phyloP scores from a whole-genome alignment of 1,140 invertebrate genomes.

The Holcopasites calliopsidis region DNA sequence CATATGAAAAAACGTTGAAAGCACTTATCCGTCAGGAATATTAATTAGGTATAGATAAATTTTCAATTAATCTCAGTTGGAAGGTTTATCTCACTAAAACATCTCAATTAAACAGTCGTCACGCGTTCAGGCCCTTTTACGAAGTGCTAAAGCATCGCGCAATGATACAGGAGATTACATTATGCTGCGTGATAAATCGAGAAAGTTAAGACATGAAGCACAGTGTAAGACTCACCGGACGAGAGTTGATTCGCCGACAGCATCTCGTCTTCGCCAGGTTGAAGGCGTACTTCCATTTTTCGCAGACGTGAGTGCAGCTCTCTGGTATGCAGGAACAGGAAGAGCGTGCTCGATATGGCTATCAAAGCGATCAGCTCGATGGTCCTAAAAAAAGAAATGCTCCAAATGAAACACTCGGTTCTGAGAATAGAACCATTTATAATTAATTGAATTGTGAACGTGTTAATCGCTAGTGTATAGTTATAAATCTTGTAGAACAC shows the following conservation, averaged over 20 bases:
- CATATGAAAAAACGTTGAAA: too few species aligned
- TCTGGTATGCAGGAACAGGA: constrained; percentile 89
- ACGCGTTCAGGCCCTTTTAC: neutral
- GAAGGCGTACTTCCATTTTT: constrained; percentile 88
- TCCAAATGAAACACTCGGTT: too few species aligned
- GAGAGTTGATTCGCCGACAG: constrained; percentile 86
- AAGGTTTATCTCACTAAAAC: too few species aligned
- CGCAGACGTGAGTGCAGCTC: constrained; percentile 87
- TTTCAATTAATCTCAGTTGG: too few species aligned
- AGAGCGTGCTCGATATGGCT: constrained; percentile 88
- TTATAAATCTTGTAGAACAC: too few species aligned
- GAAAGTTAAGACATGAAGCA: constrained; percentile 33
- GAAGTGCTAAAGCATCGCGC: neutral
- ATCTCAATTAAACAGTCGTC: too few species aligned
- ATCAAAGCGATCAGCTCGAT: constrained; percentile 88
- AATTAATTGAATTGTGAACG: too few species aligned
- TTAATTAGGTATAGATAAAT: too few species aligned
- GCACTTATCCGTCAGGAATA: too few species aligned
- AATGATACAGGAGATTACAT: neutral
- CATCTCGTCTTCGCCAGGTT: constrained; percentile 84
- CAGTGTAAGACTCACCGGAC: constrained; percentile 81
- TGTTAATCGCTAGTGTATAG: too few species aligned
- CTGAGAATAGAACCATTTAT: too few species aligned
- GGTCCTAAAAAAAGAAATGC: constrained; percentile 81
- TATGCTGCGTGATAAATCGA: neutral